phyloP scores from a whole-genome alignment of 2,888 invertebrate species.

The Mythimna vitellina region DNA sequence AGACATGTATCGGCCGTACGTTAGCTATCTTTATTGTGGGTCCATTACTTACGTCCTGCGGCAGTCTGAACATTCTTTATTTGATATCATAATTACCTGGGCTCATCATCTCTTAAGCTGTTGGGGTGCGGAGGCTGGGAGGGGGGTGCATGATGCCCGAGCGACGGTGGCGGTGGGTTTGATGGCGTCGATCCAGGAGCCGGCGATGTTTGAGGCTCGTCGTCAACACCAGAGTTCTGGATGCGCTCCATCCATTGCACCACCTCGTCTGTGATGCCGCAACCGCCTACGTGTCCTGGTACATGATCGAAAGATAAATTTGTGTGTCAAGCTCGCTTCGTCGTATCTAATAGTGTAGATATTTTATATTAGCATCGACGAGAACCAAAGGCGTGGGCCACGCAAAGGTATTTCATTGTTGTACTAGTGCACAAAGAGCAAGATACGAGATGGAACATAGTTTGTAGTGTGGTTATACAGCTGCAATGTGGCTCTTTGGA shows the following conservation, averaged over 20 bases:
- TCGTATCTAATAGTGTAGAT: not conserved
- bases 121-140: slow-evolving; percentile 83
- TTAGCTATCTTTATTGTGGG: not conserved
- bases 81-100: slow-evolving; percentile 74
- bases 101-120: slow-evolving; percentile 84
- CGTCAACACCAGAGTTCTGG: slow-evolving; percentile 94
- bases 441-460: not conserved
- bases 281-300: slow-evolving; percentile 95
- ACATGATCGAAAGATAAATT: not conserved
- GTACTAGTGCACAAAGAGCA: not conserved
- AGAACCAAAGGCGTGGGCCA: not conserved
- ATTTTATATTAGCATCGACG: not conserved
- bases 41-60: not conserved
- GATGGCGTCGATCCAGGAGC: slow-evolving; percentile 74
- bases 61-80: not conserved
- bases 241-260: slow-evolving; percentile 98
- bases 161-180: slow-evolving; percentile 41
- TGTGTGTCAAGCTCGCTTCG: not conserved
- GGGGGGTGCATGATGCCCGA: slow-evolving; percentile 72
- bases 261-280: slow-evolving; percentile 96
- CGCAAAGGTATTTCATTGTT: not conserved
- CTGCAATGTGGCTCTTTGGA: not conserved
- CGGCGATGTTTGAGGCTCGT: slow-evolving; percentile 82
- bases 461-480: not conserved
- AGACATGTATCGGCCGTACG: not conserved